Evolutionary conservation across 2,797 vertebrate genomes (phyloP).

Genomic region (Tokudaia muenninki): DNA sequence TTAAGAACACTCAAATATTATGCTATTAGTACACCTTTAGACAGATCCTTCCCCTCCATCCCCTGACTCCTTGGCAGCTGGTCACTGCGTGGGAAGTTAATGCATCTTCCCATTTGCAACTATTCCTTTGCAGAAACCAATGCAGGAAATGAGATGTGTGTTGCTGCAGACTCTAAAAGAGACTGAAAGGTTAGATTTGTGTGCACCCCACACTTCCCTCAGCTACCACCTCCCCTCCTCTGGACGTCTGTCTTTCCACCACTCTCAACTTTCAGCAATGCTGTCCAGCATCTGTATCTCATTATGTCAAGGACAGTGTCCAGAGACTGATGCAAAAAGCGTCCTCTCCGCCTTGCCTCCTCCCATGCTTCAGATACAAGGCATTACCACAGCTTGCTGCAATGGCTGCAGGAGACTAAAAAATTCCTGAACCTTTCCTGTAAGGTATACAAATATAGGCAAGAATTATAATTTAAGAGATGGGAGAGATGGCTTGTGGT

Average conservation of each 20-base stretch:
- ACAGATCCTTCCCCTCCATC: neutral
- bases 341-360: neutral
- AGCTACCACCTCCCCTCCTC: neutral
- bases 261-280: neutral
- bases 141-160: neutral
- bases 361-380: neutral
- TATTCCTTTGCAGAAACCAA: slow-evolving; percentile 43
- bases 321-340: neutral
- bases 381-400: neutral
- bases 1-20: slow-evolving; percentile 4
- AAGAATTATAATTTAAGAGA: slow-evolving; percentile 8
- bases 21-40: neutral
- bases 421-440: slow-evolving; percentile 9
- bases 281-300: neutral
- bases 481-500: neutral
- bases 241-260: neutral
- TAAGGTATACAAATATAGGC: slow-evolving; percentile 16
- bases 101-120: neutral
- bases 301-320: neutral
- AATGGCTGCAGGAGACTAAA: neutral
- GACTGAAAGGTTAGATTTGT: neutral
- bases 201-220: neutral
- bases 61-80: neutral
- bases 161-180: slow-evolving; percentile 7
- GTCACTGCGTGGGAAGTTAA: neutral